A percentile compares a stretch with the other conserved stretches of the same genome.
Evolutionary conservation across 1,140 invertebrate genomes (phyloP).

Genomic region (Delia radicum): DNA sequence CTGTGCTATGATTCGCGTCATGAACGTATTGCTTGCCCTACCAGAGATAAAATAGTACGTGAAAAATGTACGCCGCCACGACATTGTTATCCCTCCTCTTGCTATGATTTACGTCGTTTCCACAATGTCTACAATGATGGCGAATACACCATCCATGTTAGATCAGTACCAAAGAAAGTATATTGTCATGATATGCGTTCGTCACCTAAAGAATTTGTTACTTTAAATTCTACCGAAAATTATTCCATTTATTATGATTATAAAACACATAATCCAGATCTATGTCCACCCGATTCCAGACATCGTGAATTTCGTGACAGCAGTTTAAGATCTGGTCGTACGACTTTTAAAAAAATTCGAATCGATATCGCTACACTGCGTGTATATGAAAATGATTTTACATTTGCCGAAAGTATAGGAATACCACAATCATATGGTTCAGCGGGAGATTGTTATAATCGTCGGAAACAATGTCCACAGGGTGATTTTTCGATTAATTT

Average conservation of each 20-base stretch:
- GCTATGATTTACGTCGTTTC: constrained; percentile 37
- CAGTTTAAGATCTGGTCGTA: constrained; percentile 57
- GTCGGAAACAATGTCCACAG: constrained; percentile 70
- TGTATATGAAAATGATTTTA: constrained; percentile 70
- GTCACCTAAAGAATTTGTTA: constrained; percentile 72
- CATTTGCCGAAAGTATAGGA: constrained; percentile 65
- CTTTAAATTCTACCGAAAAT: constrained; percentile 58
- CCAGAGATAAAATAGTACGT: constrained; percentile 30
- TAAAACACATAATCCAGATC: constrained; percentile 37
- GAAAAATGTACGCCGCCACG: constrained; percentile 44
- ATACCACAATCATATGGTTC: constrained; percentile 71
- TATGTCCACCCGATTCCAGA: constrained; percentile 42
- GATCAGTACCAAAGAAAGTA: constrained; percentile 64
- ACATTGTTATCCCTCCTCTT: constrained; percentile 35
- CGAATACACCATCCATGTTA: constrained; percentile 70
- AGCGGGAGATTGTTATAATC: constrained; percentile 85
- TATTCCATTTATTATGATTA: constrained; percentile 54
- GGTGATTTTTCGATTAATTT: constrained; percentile 82
- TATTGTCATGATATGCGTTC: constrained; percentile 76
- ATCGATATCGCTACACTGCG: constrained; percentile 61
- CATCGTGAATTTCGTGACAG: constrained; percentile 38
- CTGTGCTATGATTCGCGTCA: constrained; percentile 59
- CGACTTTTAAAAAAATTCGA: constrained; percentile 63
- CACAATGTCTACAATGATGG: constrained; percentile 59
- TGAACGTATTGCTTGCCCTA: constrained; percentile 34